Evolutionary conservation across 1,140 invertebrate genomes (phyloP).

Genomic region (Drosophila arizonae): DNA sequence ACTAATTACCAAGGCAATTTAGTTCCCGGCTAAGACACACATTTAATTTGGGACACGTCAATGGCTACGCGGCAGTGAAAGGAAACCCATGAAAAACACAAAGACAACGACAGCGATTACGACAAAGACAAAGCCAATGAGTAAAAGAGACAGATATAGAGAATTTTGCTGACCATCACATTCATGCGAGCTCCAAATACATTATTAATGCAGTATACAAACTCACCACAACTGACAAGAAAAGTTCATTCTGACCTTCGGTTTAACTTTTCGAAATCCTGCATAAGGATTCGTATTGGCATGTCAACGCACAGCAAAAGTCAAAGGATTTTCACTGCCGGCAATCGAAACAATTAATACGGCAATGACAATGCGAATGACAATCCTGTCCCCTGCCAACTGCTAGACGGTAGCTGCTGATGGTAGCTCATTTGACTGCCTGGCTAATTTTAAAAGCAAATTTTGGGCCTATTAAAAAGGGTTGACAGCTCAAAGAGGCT

Average conservation of each 20-base stretch:
- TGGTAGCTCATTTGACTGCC: neutral
- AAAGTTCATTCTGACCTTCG: conserved; percentile 16
- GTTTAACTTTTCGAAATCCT: conserved; percentile 22
- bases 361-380: too few species aligned
- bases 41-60: conserved; percentile 43
- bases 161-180: conserved; percentile 16
- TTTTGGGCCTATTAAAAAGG: conserved; percentile 67
- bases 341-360: neutral
- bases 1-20: neutral
- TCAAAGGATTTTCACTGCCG: conserved; percentile 4
- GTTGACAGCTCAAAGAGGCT: conserved; percentile 37
- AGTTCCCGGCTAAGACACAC: conserved; percentile 10
- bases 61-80: conserved; percentile 23
- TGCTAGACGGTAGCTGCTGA: too few species aligned
- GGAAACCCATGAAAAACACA: neutral
- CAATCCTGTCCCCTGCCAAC: neutral
- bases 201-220: conserved; percentile 38
- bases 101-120: neutral
- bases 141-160: neutral
- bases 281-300: conserved; percentile 8
- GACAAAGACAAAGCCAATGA: too few species aligned
- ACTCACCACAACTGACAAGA: conserved; percentile 32
- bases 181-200: conserved; percentile 3
- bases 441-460: conserved; percentile 37
- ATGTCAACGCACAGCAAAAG: neutral